Percentiles rank a stretch among this genome's conserved stretches.
phyloP scores from a whole-genome alignment of 2,888 invertebrate species.

The Hartigia nigra region DNA sequence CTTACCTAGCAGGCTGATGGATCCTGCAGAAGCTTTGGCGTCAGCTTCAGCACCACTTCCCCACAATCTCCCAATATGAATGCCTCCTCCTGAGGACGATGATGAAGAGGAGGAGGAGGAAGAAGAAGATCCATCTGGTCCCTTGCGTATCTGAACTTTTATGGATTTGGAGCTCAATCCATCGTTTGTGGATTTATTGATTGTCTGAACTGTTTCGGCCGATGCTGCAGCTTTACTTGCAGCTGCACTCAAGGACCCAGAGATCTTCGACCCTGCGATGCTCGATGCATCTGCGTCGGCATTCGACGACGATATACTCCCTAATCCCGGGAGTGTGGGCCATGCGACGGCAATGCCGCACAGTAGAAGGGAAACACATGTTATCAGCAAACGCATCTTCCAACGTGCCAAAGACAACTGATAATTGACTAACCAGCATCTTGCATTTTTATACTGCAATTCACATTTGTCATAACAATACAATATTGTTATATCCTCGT shows the following conservation, averaged over 20 bases:
- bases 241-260: too few relatives aligned
- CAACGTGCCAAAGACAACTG: not conserved
- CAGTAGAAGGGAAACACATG: not conserved
- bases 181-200: not conserved
- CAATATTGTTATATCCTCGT: not conserved
- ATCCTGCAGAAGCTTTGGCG: not conserved
- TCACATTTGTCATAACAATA: not conserved
- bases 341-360: not conserved
- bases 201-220: not conserved
- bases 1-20: not conserved
- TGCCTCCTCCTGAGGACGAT: not conserved
- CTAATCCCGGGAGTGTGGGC: not conserved
- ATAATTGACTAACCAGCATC: not conserved
- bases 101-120: not conserved
- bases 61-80: accelerated
- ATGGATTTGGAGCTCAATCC: not conserved
- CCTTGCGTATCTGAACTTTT: not conserved
- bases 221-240: too few relatives aligned
- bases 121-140: not conserved
- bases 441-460: not conserved
- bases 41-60: not conserved
- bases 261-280: too few relatives aligned
- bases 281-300: too few relatives aligned
- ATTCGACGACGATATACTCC: too few relatives aligned
- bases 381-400: not conserved